Percentiles rank a stretch among this genome's conserved stretches.
Evolutionary conservation across 2,888 invertebrate species (phyloP).

Genomic region (Rugalucina vietnamica): DNA sequence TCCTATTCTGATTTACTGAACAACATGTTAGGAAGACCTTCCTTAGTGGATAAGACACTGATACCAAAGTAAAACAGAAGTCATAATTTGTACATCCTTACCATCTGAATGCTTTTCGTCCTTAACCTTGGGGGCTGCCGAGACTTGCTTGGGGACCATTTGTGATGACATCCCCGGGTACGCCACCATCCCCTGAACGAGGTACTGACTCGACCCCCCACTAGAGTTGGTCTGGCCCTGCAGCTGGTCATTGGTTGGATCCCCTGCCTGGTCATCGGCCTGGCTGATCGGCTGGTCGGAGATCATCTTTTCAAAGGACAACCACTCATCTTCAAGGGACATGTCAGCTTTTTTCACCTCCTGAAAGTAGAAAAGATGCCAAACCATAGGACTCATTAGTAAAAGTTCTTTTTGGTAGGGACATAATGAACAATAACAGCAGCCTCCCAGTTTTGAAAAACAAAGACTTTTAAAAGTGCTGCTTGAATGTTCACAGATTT

Average conservation of each 20-base stretch:
- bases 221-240: no score
- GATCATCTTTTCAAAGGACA: constrained; percentile 78
- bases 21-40: no score
- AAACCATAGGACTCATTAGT: background rate
- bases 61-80: no score
- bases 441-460: no score
- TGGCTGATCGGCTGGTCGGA: constrained; percentile 19
- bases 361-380: background rate
- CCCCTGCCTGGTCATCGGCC: no score
- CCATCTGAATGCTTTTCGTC: background rate
- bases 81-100: no score
- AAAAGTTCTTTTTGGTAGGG: no score
- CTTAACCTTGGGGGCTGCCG: background rate
- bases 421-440: no score
- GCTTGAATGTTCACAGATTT: no score
- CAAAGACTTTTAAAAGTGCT: no score
- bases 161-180: constrained; percentile 59
- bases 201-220: constrained; percentile 53
- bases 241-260: background rate
- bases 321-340: constrained; percentile 72
- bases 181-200: constrained; percentile 59
- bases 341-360: background rate
- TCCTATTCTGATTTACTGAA: no score
- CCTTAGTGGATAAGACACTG: no score
- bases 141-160: background rate